Evolutionary conservation across 2,888 invertebrate genomes (phyloP).

Genomic region (Meloe dianella): DNA sequence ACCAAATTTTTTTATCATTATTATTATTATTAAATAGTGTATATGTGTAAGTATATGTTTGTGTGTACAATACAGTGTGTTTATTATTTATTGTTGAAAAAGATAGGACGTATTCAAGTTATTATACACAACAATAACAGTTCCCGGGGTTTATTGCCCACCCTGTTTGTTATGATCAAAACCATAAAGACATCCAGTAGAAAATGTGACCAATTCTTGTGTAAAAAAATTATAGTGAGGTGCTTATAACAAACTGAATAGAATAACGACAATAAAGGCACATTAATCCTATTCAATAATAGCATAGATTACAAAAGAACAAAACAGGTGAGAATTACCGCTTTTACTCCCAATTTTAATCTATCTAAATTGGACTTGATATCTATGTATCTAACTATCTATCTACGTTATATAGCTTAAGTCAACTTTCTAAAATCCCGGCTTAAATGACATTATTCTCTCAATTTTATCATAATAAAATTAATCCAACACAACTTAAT

Average conservation of each 20-base stretch:
- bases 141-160: not conserved
- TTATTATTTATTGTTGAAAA: not conserved
- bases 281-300: not conserved
- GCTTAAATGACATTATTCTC: too few relatives aligned
- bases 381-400: not conserved
- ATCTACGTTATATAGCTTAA: not conserved
- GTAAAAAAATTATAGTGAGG: not conserved
- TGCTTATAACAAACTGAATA: not conserved
- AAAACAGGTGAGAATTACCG: constrained; percentile 17
- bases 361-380: too few relatives aligned
- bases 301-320: not conserved
- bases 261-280: not conserved
- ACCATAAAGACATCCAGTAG: not conserved
- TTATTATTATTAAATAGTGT: not conserved
- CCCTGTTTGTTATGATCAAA: not conserved
- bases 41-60: not conserved
- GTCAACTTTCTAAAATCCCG: constrained; percentile 1
- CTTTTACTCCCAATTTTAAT: too few relatives aligned
- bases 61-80: not conserved
- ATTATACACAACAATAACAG: constrained; percentile 9
- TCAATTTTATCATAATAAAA: constrained; percentile 18
- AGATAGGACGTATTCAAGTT: not conserved
- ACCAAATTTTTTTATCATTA: not conserved
- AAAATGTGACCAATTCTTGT: constrained; percentile 29
- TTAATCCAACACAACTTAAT: not conserved